Percentiles rank a stretch among this genome's conserved stretches.
Conservation (phyloP, 2,113 vertebrate species). For the Gasterosteus nipponicus region DNA sequence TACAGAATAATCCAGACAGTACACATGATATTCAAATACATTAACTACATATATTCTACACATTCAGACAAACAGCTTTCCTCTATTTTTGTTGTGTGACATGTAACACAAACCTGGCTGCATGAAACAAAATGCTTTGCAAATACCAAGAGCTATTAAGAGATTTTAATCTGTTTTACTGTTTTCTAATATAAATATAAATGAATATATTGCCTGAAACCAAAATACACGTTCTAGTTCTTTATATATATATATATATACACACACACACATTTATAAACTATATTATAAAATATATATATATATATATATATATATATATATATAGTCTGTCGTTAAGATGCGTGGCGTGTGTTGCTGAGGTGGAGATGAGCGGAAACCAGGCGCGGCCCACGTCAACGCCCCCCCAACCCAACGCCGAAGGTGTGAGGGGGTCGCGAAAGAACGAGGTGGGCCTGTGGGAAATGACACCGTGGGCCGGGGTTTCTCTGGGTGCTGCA, state of each 20-base stretch:
- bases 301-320: too few relatives aligned
- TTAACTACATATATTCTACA: background rate
- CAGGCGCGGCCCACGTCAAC: too few relatives aligned
- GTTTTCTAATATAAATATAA: too few relatives aligned
- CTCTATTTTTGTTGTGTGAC: background rate
- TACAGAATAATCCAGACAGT: background rate
- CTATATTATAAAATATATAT: too few relatives aligned
- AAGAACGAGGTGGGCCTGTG: background rate
- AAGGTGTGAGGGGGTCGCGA: fast-evolving
- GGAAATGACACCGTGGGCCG: background rate
- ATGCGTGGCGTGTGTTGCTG: background rate
- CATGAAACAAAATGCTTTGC: background rate
- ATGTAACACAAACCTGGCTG: background rate
- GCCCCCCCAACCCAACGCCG: conserved; percentile 18
- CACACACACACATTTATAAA: too few relatives aligned
- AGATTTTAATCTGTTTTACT: background rate
- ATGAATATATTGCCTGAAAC: background rate
- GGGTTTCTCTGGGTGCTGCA: background rate
- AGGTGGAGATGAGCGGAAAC: background rate
- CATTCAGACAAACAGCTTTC: background rate
- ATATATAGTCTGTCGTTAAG: too few relatives aligned
- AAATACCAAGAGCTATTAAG: background rate
- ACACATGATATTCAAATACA: background rate
- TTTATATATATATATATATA: too few relatives aligned
- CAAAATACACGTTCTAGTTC: background rate